A percentile compares a stretch with the other conserved stretches of the same genome.
These are phyloP conservation scores for Phymastichus coffea DNA, from an alignment of 1,140 invertebrate species.

Conservation along the genomic window DNA sequence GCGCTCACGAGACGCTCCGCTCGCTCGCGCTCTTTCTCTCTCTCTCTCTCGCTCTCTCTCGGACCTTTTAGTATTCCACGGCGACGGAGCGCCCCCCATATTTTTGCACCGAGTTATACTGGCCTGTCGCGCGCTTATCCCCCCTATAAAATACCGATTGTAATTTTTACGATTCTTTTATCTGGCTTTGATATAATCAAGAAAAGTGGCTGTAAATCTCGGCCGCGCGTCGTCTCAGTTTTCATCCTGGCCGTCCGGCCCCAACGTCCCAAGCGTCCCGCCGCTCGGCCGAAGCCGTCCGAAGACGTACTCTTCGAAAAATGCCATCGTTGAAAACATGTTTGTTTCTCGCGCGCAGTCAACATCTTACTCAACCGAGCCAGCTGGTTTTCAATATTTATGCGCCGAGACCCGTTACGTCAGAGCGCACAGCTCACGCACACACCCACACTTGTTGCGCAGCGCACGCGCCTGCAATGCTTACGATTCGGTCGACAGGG, in stretches of 20 bases:
- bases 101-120: conserved; percentile 3
- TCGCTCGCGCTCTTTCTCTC: neutral
- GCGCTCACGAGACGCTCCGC: no score
- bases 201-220: conserved; percentile 24
- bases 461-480: no score
- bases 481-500: conserved; percentile 60
- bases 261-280: no score
- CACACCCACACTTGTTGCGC: neutral
- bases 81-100: neutral
- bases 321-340: no score
- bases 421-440: neutral
- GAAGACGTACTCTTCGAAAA: no score
- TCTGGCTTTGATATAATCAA: conserved; percentile 23
- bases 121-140: conserved; percentile 6
- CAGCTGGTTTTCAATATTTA: conserved; percentile 1
- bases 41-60: no score
- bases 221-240: no score
- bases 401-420: no score
- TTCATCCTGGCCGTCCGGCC: no score
- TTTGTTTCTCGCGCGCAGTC: no score
- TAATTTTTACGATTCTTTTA: conserved; percentile 29
- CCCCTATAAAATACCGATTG: conserved; percentile 17
- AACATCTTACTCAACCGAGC: no score
- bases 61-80: conserved; percentile 2
- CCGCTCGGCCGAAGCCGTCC: neutral